These are phyloP conservation scores for Melanotaenia maccullochi DNA, from an alignment of 2,797 vertebrate genomes.

Conservation along the genomic window DNA sequence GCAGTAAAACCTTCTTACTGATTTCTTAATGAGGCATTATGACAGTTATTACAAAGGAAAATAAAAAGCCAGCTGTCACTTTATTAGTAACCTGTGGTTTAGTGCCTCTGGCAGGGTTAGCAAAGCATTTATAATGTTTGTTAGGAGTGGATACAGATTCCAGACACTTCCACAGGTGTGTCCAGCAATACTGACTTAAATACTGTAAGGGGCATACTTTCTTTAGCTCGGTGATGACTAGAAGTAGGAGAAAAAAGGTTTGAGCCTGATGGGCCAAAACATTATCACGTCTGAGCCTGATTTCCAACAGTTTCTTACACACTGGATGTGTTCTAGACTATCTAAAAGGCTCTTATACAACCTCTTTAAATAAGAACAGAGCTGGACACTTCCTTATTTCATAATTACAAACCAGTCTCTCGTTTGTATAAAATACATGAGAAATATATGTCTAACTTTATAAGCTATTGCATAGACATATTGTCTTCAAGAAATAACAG, in stretches of 20 bases:
- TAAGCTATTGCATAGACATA: too few species aligned
- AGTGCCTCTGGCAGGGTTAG: conserved; percentile 11
- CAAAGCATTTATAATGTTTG: background rate
- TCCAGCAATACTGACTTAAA: background rate
- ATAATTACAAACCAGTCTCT: too few species aligned
- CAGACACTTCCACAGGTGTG: background rate
- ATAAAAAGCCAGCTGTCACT: conserved; percentile 17
- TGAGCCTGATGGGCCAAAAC: background rate
- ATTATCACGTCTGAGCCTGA: background rate
- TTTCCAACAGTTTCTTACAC: too few species aligned
- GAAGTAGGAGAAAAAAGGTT: background rate
- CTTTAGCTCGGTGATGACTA: background rate
- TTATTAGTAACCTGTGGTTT: conserved; percentile 18
- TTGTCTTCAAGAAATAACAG: too few species aligned
- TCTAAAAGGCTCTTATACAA: too few species aligned
- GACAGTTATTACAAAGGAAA: conserved; percentile 19
- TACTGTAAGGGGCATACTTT: background rate
- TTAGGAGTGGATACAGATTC: background rate
- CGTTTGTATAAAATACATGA: too few species aligned
- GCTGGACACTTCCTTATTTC: too few species aligned
- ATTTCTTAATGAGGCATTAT: conserved; percentile 32
- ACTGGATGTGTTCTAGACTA: too few species aligned
- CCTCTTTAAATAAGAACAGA: too few species aligned
- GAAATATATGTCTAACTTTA: too few species aligned
- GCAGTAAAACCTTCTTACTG: conserved; percentile 27